phyloP scores from a whole-genome alignment of 2,888 invertebrate species.

The Perdita meconis region DNA sequence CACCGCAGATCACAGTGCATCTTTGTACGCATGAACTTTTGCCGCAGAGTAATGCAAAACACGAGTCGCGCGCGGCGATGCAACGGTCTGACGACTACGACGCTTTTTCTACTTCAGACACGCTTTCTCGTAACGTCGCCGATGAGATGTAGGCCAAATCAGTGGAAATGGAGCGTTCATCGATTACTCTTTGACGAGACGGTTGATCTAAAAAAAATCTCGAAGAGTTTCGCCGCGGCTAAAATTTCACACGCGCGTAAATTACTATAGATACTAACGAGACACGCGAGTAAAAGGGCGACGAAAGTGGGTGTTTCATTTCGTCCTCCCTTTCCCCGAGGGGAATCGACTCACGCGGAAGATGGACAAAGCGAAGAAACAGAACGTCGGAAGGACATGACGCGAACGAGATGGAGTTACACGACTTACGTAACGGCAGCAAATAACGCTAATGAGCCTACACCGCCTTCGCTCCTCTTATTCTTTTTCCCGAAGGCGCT shows the following conservation, averaged over 20 bases:
- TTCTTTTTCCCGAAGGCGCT: constrained; percentile 65
- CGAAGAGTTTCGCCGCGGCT: not conserved
- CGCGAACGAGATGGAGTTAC: constrained; percentile 52
- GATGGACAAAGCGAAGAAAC: constrained; percentile 41
- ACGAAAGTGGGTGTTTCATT: not conserved
- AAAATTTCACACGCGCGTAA: too few relatives aligned
- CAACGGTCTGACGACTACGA: constrained; percentile 47
- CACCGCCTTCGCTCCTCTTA: constrained; percentile 73
- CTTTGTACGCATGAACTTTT: constrained; percentile 55
- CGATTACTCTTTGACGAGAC: constrained; percentile 45
- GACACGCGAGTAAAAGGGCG: constrained; percentile 10
- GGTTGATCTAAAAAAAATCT: not conserved
- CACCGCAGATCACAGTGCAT: constrained; percentile 36
- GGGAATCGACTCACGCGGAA: constrained; percentile 45
- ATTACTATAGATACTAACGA: constrained; percentile 24
- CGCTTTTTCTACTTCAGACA: constrained; percentile 51
- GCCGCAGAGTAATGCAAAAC: constrained; percentile 42
- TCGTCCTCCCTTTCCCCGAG: constrained; percentile 23
- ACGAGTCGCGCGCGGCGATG: constrained; percentile 24
- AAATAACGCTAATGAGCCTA: constrained; percentile 84
- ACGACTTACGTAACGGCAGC: constrained; percentile 82
- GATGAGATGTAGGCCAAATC: constrained; percentile 38
- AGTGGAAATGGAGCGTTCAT: constrained; percentile 46
- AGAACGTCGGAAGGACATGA: constrained; percentile 36
- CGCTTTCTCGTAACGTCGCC: constrained; percentile 47